phyloP scores from a whole-genome alignment of 2,797 vertebrate genomes.

The Rostrhamus sociabilis region DNA sequence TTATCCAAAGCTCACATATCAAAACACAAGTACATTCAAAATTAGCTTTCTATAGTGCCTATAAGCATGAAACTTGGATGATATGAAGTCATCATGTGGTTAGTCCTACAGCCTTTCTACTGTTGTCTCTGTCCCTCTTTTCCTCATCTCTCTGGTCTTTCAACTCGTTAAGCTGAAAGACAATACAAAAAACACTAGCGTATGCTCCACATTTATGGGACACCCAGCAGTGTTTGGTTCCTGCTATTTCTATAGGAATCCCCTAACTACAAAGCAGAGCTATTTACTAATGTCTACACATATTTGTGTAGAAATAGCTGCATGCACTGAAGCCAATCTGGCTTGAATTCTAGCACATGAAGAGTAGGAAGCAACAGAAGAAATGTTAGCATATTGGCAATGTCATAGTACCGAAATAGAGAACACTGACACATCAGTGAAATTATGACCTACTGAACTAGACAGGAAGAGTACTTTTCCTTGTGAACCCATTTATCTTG shows the following conservation, averaged over 20 bases:
- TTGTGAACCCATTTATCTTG: background rate
- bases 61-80: background rate
- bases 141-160: background rate
- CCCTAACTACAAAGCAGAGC: background rate
- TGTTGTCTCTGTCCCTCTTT: background rate
- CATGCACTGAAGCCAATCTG: background rate
- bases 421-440: background rate
- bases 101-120: background rate
- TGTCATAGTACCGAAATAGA: background rate
- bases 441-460: background rate
- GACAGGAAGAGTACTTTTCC: background rate
- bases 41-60: background rate
- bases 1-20: background rate
- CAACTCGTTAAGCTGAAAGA: background rate
- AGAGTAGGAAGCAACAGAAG: background rate
- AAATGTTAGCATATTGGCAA: background rate
- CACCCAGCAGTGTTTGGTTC: background rate
- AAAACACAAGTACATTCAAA: background rate
- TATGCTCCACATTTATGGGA: background rate
- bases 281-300: background rate
- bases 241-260: background rate
- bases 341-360: background rate
- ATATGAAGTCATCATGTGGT: background rate
- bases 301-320: background rate
- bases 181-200: background rate